A percentile compares a stretch with the other conserved stretches of the same genome.
Evolutionary conservation across 2,888 invertebrate genomes (phyloP).

Genomic region (Actias luna): DNA sequence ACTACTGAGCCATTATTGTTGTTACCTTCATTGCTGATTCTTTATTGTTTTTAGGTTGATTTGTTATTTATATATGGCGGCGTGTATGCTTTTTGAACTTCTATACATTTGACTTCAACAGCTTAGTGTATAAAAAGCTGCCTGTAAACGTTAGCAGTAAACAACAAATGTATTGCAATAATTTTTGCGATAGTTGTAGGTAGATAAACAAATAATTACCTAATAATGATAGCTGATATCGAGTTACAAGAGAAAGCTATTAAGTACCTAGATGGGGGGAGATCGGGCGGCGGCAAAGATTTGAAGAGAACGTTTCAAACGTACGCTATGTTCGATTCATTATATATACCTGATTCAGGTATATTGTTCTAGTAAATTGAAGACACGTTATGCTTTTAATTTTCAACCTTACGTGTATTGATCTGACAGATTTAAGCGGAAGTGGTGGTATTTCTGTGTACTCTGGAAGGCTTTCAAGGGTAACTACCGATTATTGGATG

Average conservation of each 20-base stretch:
- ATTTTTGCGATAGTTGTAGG: constrained; percentile 10
- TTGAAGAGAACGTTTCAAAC: neutral
- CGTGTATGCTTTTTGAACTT: too few relatives aligned
- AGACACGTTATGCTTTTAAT: neutral
- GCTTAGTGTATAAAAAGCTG: neutral
- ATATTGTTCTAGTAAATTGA: neutral
- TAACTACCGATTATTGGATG: too few relatives aligned
- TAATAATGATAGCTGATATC: constrained; percentile 48
- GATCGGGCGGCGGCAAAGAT: constrained; percentile 15
- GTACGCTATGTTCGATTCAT: neutral
- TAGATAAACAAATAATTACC: constrained; percentile 39
- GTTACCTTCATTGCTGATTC: too few relatives aligned
- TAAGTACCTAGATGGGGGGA: constrained; percentile 32
- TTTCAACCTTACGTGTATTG: neutral
- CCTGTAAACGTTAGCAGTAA: constrained; percentile 19
- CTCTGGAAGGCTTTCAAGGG: neutral
- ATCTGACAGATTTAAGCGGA: neutral
- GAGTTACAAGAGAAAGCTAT: constrained; percentile 46
- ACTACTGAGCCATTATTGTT: too few relatives aligned
- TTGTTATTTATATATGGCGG: too few relatives aligned
- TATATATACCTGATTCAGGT: neutral
- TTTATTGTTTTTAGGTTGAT: too few relatives aligned
- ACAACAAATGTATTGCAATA: constrained; percentile 16
- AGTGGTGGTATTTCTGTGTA: neutral
- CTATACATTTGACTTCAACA: neutral